Base-by-base conservation (phyloP, 2,888 invertebrate genomes). In the Resseliella maxima region DNA sequence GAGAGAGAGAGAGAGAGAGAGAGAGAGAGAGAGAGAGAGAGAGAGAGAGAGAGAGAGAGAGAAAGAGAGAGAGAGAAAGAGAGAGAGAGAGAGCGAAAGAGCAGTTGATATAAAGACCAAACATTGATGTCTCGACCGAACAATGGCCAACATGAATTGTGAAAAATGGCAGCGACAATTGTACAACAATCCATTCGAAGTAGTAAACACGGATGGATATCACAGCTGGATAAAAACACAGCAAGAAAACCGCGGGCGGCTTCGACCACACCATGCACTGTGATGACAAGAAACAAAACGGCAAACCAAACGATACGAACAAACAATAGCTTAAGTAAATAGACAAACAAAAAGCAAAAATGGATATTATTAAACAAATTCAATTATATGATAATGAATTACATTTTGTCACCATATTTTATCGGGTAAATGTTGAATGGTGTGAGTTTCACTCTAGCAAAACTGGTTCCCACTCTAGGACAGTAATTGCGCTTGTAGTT, bases 301-400 rank as follows among this genome's bases (percentile, higher is more conserved):
- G 72, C 27, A 72, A 72, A 59, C 59, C 59, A 72, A 72, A 72
- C n/a, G n/a, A n/a, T 15, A 72, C 35, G 31, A 31, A 59, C 1
- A 72, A 27, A 35, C 27, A 72, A 24, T 6, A 24, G 31, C 27
- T n/a, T 12, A 72, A 72, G 72, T 15, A 72, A 72, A 72, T 72
- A 72, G 31, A 72, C 27, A 72, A 72, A 72, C 31, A 72, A 72
- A 27, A 72, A 59, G n/a, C 31, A 72, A 72, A n/a, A 72, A 72
- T 72, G 72, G 72, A 72, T 72, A 72, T 59, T 59, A 59, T 72
- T 72, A 72, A 72, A 72, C 72, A 72, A 72, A 72, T 72, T 72
- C 72, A 72, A 72, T 72, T 72, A 72, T 72, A 72, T 72, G 72
- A 72, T 72, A 72, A 72, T 72, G 72, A 72, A 72, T 72, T 72